Conservation (phyloP, 2,888 invertebrate genomes). For the Vesta saturnalis region DNA sequence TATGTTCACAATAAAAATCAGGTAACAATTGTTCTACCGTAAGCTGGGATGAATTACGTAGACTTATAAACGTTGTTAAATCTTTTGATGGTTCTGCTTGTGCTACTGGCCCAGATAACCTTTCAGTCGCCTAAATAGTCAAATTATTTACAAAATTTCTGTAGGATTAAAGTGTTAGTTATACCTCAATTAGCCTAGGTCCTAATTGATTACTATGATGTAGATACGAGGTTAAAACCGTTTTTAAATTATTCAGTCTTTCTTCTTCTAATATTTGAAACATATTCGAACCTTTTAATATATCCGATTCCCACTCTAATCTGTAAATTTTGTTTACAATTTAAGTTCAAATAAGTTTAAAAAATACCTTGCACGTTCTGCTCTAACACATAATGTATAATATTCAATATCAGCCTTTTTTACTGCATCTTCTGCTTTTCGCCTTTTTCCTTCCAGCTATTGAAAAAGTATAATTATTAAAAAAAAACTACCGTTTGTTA, state of each 20-base stretch:
- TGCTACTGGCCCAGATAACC: constrained; percentile 74
- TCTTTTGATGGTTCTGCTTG: constrained; percentile 78
- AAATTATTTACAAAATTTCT: background rate
- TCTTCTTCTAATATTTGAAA: constrained; percentile 92
- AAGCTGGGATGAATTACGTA: constrained; percentile 70
- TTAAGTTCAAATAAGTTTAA: background rate
- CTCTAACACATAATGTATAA: constrained; percentile 89
- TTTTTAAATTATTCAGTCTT: constrained; percentile 83
- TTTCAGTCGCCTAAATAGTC: constrained; percentile 72
- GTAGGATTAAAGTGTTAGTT: background rate
- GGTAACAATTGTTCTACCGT: constrained; percentile 86
- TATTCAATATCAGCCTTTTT: constrained; percentile 94
- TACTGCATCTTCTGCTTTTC: constrained; percentile 90
- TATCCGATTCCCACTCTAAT: constrained; percentile 92
- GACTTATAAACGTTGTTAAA: constrained; percentile 71
- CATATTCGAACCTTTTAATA: constrained; percentile 85
- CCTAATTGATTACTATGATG: constrained; percentile 76
- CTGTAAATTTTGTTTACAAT: constrained; percentile 57
- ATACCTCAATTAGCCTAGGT: constrained; percentile 80
- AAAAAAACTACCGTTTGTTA: no score
- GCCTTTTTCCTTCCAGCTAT: constrained; percentile 85
- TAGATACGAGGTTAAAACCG: constrained; percentile 72
- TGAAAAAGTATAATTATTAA: no score
- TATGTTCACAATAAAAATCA: constrained; percentile 95
- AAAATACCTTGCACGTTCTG: constrained; percentile 82